Evolutionary conservation across 2,113 vertebrate genomes (phyloP), one percentile per base, ranked within the genome.

Genomic region (Sander vitreus): DNA sequence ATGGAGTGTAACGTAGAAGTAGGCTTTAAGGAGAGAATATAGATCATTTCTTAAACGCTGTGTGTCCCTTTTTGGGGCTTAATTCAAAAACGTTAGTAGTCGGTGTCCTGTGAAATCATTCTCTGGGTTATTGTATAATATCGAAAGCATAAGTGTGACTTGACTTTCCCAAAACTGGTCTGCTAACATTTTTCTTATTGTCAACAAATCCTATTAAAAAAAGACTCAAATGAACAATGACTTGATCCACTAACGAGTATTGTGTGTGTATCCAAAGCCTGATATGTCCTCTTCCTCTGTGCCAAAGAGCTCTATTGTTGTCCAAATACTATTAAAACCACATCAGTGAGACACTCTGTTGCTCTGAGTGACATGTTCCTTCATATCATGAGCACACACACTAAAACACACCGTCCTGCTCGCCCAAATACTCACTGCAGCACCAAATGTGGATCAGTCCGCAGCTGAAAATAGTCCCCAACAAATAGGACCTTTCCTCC

Each of bases 151-250:
- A 66, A 73, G 53, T 78, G 86, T 81, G 67, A 51, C 76, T 73
- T 77, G 67, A 51, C 76, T 73, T 77, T 62, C 60, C 81, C 58
- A 83, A 54, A 78, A 50, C 58, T 78, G 51, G 6, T 78, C 14
- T 59, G 54, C 57, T 80, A 53, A 71, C 65, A 30, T 76, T 75
- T 76, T 80, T 65, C 8, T 69, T 66, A 14, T 45, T 64, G 47
- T 81, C 69, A 71, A 79, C 80, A 66, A 77, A 87, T 81, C 68
- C 77, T 65, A 78, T 63, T n/a, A 53, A 36, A 23, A 73, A 83
- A 68, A 71, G 3, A 19, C 27, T 9, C 21, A 39, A 76, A 66
- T 25, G n/a, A 73, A 36, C 23, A 58, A 14, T 4, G 1, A 54
- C 16, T 2, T n/a, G 11, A 27, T 71, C 30, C 6, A 45, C 11